A percentile compares a stretch with the other conserved stretches of the same genome.
These are phyloP conservation scores for Gonatopus flavifemur DNA, from an alignment of 1,140 invertebrate genomes.

Conservation along the genomic window DNA sequence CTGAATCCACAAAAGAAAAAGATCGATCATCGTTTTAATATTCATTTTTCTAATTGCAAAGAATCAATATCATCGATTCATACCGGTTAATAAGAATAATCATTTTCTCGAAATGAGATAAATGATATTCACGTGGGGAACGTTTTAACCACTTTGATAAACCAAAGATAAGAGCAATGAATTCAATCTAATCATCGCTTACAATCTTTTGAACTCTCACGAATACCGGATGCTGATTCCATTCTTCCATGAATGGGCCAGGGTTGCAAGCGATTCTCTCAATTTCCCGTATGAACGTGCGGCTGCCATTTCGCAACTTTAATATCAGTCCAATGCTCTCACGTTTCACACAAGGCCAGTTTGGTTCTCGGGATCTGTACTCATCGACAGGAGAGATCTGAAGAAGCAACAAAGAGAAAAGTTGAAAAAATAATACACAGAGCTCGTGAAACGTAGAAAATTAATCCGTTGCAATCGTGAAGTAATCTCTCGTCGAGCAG, in stretches of 20 bases:
- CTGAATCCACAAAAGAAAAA: too few relatives aligned
- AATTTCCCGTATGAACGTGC: slow-evolving; percentile 36
- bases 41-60: too few relatives aligned
- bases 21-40: too few relatives aligned
- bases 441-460: too few relatives aligned
- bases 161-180: background rate
- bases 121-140: too few relatives aligned
- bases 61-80: too few relatives aligned
- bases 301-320: slow-evolving; percentile 41
- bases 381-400: slow-evolving; percentile 39
- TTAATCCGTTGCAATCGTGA: background rate
- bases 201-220: slow-evolving; percentile 30
- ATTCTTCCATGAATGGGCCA: slow-evolving; percentile 39
- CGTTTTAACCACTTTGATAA: too few relatives aligned
- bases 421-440: background rate
- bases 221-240: slow-evolving; percentile 39
- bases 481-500: too few relatives aligned
- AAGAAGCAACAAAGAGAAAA: background rate
- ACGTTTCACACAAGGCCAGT: slow-evolving; percentile 43
- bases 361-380: slow-evolving; percentile 35
- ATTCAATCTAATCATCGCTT: slow-evolving; percentile 15
- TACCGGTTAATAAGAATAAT: too few relatives aligned
- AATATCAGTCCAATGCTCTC: slow-evolving; percentile 38
- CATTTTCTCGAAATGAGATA: too few relatives aligned
- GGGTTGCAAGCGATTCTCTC: slow-evolving; percentile 45